Conservation (phyloP, 1,140 invertebrate genomes). For the Geopemphigus sp. region DNA sequence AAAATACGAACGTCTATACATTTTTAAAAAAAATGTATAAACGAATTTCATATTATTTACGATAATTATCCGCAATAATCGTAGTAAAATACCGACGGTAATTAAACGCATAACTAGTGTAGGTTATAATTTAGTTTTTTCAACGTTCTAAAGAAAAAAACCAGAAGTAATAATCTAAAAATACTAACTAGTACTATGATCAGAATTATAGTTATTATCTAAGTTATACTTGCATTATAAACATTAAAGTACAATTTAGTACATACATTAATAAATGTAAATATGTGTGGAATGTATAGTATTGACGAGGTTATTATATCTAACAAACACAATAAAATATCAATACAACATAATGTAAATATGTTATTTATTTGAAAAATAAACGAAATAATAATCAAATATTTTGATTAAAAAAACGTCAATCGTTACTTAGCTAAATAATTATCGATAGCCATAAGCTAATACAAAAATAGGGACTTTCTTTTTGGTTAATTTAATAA, state of each 20-base stretch:
- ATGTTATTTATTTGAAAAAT: neutral
- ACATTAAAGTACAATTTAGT: neutral
- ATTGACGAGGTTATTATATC: neutral
- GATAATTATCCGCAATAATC: neutral
- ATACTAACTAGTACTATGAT: neutral
- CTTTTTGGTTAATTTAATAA: no score
- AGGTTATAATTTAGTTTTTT: neutral
- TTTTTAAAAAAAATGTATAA: no score
- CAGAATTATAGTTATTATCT: neutral
- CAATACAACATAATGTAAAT: no score
- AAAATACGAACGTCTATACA: neutral
- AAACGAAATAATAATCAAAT: conserved; percentile 16
- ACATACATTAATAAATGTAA: neutral
- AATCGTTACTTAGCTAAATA: neutral
- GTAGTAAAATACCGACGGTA: neutral
- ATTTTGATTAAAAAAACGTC: neutral
- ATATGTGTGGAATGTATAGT: neutral
- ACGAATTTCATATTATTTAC: neutral
- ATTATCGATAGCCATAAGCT: neutral
- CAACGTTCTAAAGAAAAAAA: neutral
- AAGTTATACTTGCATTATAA: no score
- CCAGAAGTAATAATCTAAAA: conserved; percentile 8
- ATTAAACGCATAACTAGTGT: neutral
- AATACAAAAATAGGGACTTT: no score
- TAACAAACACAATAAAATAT: no score